Evolutionary conservation across 2,888 invertebrate species (phyloP), one percentile per base, ranked within the genome.

Genomic region (Dinocampus coccinellae): DNA sequence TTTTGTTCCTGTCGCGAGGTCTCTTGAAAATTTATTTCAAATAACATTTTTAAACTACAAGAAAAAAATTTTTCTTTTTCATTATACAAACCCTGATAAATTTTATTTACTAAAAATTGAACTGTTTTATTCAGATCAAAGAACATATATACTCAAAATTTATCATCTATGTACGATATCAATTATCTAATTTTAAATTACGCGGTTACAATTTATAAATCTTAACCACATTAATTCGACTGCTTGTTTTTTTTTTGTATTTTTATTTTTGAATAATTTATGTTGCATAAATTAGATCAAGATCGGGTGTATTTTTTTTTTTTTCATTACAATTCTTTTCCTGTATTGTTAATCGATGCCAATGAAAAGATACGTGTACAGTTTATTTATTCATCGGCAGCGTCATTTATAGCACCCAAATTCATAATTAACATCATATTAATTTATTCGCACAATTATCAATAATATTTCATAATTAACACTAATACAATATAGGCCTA

Each of bases 1-100:
- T 80, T n/a, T 78, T 79, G 76, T 42, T 63, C n/a, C 60, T 2
- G 16, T 16, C 20, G 9, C 6, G 3, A 4, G 16, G 16, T 47
- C 47, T 47, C 20, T 47, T 13, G 47, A 47, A 16, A 47, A 16
- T 16, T 47, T 16, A 3, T n/a, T n/a, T n/a, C 6, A 47, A 16
- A 47, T 9, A 47, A 47, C 47, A 47, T 6, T 29, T 47, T 47
- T 47, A 47, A 20, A 47, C 47, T 47, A 20, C 47, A 47, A 47
- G 47, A 47, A 47, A 47, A 7, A 4, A 29, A 4, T 29, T 29
- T 29, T 29, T 29, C 29, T 29, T 29, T 16, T 20, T 47, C 16
- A 47, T 16, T 47, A n/a, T 47, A 47, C 16, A 47, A 47, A 47
- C 47, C 47, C 47, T 47, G 47, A 47, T 47, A n/a, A 16, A 47